phyloP scores from a whole-genome alignment of 1,140 invertebrate species.

The Odontomachus brunneus region DNA sequence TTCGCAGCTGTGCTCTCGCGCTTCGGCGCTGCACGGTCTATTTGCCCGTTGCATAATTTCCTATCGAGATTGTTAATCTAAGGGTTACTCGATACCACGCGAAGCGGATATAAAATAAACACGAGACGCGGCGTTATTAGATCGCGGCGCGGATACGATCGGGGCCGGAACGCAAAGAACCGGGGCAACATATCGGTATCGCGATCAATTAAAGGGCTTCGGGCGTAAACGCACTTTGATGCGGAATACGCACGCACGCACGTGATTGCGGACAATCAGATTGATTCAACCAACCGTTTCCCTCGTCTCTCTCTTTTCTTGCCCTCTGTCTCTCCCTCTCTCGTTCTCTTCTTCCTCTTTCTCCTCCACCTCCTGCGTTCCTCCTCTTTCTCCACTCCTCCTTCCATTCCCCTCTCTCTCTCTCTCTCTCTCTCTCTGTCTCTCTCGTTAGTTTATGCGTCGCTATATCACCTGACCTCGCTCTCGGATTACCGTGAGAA shows the following conservation, averaged over 20 bases:
- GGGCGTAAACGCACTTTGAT: constrained; percentile 43
- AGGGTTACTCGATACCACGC: background rate
- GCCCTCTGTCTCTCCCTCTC: constrained; percentile 1
- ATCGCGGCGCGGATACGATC: constrained; percentile 6
- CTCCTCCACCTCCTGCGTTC: background rate
- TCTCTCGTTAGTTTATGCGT: constrained; percentile 6
- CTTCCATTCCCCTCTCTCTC: background rate
- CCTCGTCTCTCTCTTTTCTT: background rate
- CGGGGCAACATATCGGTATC: constrained; percentile 9
- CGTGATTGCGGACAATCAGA: constrained; percentile 51
- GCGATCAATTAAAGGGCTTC: constrained; percentile 40
- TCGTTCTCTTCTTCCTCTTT: background rate
- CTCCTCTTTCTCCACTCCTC: background rate
- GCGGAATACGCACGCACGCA: constrained; percentile 33
- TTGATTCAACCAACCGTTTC: constrained; percentile 57
- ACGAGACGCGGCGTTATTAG: constrained; percentile 26
- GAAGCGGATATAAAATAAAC: constrained; percentile 50
- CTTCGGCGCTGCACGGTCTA: background rate
- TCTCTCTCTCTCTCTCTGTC: constrained; percentile 21
- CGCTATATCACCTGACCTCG: constrained; percentile 49
- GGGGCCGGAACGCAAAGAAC: background rate
- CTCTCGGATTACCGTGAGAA: constrained; percentile 66
- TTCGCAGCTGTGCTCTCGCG: background rate
- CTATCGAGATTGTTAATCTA: constrained; percentile 45
- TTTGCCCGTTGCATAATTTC: constrained; percentile 42